Evolutionary conservation across 2,888 invertebrate genomes (phyloP), one percentile per base, ranked within the genome.

Genomic region (Thyatira batis): DNA sequence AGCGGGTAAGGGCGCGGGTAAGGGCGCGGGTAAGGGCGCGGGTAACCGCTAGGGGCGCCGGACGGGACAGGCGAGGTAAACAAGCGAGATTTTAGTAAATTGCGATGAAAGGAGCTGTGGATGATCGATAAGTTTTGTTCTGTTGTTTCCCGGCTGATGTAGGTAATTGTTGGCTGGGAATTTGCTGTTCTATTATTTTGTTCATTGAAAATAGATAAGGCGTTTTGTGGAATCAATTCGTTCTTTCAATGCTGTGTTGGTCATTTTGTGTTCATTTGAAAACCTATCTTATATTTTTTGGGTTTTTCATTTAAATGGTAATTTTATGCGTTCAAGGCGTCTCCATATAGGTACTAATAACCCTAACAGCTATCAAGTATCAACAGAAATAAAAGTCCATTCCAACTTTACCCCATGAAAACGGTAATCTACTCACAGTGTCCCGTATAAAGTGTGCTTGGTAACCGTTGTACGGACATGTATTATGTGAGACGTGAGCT

Each of bases 11-110:
- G 52, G 57, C 58, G 20, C 58, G 57, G 59, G 52, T 60, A 58
- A 57, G 70, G 69, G 61, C 69, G 73, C 39, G 13, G 39, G 39
- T 17, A 13, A 17, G 39, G 17, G 17, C 39, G 20, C 58, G 57
- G 59, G 52, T 60, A 58, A 57, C 39, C 57, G 64, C 61, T 62
- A 60, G 64, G 70, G 69, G 61, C 69, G 73, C 39, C 39, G 39
- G 39, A 39, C 39, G 39, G 39, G 17, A 39, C 39, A 39, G 17
- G 39, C 39, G 2, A n/a, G 17, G 39, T 39, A 39, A 39, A 39
- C 39, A 39, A 17, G 39, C 39, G 39, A 17, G 39, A 39, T n/a
- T 39, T 39, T 17, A 39, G 17, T 5, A 17, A 39, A 39, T 39
- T 17, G 13, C 13, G 39, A 39, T 17, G 17, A 39, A 39, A 39